A percentile compares a stretch with the other conserved stretches of the same genome.
phyloP scores from a whole-genome alignment of 2,113 vertebrate genomes.

The Thamnaconus septentrionalis region DNA sequence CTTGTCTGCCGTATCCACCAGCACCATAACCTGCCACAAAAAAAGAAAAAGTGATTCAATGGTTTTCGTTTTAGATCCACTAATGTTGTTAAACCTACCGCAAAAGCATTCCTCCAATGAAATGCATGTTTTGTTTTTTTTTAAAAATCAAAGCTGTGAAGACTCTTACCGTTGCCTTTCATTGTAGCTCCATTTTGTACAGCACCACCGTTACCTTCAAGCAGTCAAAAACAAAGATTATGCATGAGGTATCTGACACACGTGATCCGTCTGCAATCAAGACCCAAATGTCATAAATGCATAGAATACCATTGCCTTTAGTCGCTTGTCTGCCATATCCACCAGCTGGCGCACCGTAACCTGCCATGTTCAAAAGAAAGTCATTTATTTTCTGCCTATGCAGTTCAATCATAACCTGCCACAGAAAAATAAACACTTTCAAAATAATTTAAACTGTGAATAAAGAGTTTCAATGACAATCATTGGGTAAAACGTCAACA shows the following conservation, averaged over 20 bases:
- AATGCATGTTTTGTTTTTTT: neutral
- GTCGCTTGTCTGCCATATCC: constrained; percentile 30
- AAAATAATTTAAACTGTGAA: no score
- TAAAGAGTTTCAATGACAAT: neutral
- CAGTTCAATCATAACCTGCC: neutral
- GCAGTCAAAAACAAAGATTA: no score
- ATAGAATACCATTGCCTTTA: constrained; percentile 26
- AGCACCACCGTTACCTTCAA: no score
- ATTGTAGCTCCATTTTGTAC: no score
- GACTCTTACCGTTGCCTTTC: no score
- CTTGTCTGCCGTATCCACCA: constrained; percentile 35
- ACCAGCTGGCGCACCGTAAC: constrained; percentile 18
- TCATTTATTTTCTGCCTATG: no score
- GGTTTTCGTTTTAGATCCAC: no score
- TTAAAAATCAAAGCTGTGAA: neutral
- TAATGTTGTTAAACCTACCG: no score
- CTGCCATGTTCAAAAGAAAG: constrained; percentile 9
- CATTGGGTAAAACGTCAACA: neutral
- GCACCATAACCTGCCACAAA: constrained; percentile 33
- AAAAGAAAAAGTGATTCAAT: neutral
- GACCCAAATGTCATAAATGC: no score
- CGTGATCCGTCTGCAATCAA: no score
- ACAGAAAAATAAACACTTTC: constrained; percentile 1
- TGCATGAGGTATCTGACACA: no score
- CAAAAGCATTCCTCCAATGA: no score